Evolutionary conservation across 2,113 vertebrate genomes (phyloP), one percentile per base, ranked within the genome.

Genomic region (Euleptes europaea): DNA sequence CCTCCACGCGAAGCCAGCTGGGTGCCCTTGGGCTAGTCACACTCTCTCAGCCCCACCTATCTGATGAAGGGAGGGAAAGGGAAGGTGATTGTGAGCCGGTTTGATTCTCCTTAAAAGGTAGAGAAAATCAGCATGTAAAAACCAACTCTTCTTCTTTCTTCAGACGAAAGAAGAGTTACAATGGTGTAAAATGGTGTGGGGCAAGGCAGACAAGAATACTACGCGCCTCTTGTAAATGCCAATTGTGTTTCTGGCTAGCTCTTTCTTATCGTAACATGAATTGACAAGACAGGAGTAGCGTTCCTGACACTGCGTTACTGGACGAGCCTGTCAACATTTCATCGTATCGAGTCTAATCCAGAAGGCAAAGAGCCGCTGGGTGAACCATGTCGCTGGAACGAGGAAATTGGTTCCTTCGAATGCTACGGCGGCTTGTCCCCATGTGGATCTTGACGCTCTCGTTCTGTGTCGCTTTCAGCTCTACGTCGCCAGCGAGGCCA

Each of bases 401-500:
- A 3, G 11, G 0, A 6, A 78, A 87, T 69, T 35, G 2, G 70
- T 86, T 44, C 33, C 10, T 78, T 83, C 72, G 71, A 87, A 54
- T 65, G n/a, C 4, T 42, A 14, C 12, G 19, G 12, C 65, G 33
- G 57, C 7, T 11, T 80, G 7, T 42, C 80, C 79, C 38, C 11
- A 40, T 60, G 5, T 40, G 12, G 15, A 5, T 42, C 87, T 67
- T 90, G 47, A 23, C 10, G 0, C 4, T n/a, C 17, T 78, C 40
- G 90, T 86, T 57, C 89, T 92, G 60, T 95, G 74, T 89, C 67
- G 19, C n/a, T 86, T 88, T 3, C 90, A 97, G 97, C 92, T 97
- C 9, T 97, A 97, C 0, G 96, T 96, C 83, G 96, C 96, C 84
- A 96, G 95, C 0, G 96, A 97, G 85, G 95, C 96, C 31, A 94